Evolutionary conservation across 2,888 invertebrate genomes (phyloP).

Genomic region (Pollenia angustigena): DNA sequence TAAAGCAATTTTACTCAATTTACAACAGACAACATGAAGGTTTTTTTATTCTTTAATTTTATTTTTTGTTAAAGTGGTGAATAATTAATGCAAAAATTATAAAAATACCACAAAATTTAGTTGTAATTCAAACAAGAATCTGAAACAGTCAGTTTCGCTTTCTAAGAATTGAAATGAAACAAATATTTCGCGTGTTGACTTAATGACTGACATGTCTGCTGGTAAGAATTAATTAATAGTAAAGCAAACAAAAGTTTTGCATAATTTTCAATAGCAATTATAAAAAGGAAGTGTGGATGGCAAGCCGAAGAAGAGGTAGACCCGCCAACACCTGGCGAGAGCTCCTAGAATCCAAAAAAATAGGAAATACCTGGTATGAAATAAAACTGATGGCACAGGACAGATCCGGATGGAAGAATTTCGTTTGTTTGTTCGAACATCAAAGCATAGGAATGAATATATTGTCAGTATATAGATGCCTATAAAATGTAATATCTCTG

Average conservation of each 20-base stretch:
- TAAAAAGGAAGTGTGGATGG: no score
- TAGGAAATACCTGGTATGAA: no score
- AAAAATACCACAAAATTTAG: constrained; percentile 35
- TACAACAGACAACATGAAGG: constrained; percentile 24
- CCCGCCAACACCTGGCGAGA: no score
- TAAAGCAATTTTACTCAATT: constrained; percentile 36
- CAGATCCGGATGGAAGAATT: no score
- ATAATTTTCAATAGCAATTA: no score
- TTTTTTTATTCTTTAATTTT: neutral
- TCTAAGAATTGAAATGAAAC: constrained; percentile 20
- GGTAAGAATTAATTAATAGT: neutral
- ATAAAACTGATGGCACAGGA: no score
- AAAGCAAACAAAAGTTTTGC: neutral
- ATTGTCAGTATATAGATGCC: no score
- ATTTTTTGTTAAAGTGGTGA: constrained; percentile 1
- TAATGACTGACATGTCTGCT: constrained; percentile 26
- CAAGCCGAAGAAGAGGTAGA: no score
- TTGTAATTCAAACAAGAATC: constrained; percentile 24
- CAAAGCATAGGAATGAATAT: no score
- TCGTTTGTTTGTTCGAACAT: no score
- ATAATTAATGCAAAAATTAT: constrained; percentile 46
- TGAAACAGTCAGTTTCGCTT: constrained; percentile 40
- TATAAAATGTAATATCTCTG: no score
- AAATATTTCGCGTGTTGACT: constrained; percentile 6
- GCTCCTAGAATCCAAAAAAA: no score